Percentiles rank a stretch among this genome's conserved stretches.
Evolutionary conservation across 2,888 invertebrate species (phyloP).

Genomic region (Lysandra coridon): DNA sequence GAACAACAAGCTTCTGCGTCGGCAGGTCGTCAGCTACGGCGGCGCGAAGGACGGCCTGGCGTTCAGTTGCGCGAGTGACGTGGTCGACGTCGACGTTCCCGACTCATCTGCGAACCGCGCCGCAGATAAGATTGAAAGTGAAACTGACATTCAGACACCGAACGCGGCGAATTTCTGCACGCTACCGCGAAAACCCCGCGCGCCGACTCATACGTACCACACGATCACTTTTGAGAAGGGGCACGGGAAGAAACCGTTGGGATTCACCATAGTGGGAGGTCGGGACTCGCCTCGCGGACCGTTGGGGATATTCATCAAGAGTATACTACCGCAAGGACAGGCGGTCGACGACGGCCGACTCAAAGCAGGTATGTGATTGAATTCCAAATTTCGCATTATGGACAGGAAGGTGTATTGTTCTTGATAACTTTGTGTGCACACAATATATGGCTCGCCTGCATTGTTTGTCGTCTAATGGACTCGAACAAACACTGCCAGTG

Average conservation of each 20-base stretch:
- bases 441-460: constrained; percentile 45
- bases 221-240: constrained; percentile 90
- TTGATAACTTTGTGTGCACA: constrained; percentile 45
- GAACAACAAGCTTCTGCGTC: constrained; percentile 80
- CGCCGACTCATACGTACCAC: constrained; percentile 84
- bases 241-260: constrained; percentile 89
- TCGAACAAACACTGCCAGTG: constrained; percentile 32
- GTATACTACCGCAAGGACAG: constrained; percentile 90
- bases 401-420: constrained; percentile 53
- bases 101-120: constrained; percentile 52
- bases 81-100: constrained; percentile 67
- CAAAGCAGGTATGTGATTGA: constrained; percentile 83
- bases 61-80: constrained; percentile 67
- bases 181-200: constrained; percentile 85
- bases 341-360: constrained; percentile 91
- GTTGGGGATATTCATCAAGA: constrained; percentile 92
- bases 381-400: constrained; percentile 43
- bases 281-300: constrained; percentile 91
- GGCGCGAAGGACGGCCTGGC: constrained; percentile 68
- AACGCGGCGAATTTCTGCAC: constrained; percentile 86
- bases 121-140: constrained; percentile 62
- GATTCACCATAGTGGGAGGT: constrained; percentile 95
- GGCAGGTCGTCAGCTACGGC: constrained; percentile 79
- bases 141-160: constrained; percentile 64
- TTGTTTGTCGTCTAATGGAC: constrained; percentile 34